Base-by-base conservation (phyloP, 1,140 invertebrate genomes). In the Drosophila murphyi region DNA sequence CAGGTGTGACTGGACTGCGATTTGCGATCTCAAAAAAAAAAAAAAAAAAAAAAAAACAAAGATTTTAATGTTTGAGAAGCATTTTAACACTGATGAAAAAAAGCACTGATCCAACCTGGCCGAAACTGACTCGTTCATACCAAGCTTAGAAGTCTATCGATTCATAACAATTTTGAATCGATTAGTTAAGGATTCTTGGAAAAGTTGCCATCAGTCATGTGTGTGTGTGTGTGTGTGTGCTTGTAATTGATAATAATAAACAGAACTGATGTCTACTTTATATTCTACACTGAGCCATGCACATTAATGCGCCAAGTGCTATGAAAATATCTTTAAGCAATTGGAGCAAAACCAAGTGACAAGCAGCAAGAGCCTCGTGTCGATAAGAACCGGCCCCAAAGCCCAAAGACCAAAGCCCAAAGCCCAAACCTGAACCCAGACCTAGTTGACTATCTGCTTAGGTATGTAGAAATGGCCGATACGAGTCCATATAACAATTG, bases 341-440 rank as follows among this genome's bases (percentile, higher is more conserved):
- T 76, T 87, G 83, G 82, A 87, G 83, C 82, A 87, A 72, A 88
- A 65, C 83, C 79, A 60, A 65, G 20, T 57, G 67, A 67, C 61
- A 60, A 47, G 31, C 57, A 8, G 31, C 57, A 8, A 61, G 34
- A 28, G 52, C 29, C 7, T 10, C 47, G 10, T 20, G 10, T 32
- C 67, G 63, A 69, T 69, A 63, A 63, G 55, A 45, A 34, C 10
- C 28, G 34, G 32, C 20, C 32, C 61, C 35, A 50, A 56, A 32
- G n/a, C 37, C 3, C 1, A 37, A 51, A 37, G 32, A 10, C 28
- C 67, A 29, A 50, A 56, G 20, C 6, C 37, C 3, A 47, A 55
- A 35, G 12, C 57, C 7, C 57, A 35, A 60, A 2, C 57, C 7
- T 43, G 20, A 60, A 2, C 34, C 43, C 35, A 67, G 55, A 68